A percentile compares a stretch with the other conserved stretches of the same genome.
Evolutionary conservation across 2,113 vertebrate genomes (phyloP).

Genomic region (Larimichthys crocea): DNA sequence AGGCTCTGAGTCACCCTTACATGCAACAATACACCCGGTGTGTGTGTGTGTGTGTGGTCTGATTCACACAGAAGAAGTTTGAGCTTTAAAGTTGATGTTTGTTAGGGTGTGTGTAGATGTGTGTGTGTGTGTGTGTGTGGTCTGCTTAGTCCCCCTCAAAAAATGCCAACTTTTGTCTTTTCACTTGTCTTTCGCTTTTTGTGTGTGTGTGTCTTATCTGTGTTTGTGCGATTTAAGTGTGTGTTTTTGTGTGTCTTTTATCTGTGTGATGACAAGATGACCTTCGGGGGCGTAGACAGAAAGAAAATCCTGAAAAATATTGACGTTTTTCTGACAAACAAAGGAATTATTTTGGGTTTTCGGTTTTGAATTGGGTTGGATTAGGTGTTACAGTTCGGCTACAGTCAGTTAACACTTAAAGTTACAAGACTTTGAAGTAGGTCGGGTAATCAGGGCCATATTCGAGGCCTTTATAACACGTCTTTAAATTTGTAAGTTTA

Average conservation of each 20-base stretch:
- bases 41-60: constrained; percentile 53
- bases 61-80: constrained; percentile 27
- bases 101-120: background rate
- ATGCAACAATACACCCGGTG: constrained; percentile 42
- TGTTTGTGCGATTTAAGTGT: constrained; percentile 19
- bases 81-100: background rate
- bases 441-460: background rate
- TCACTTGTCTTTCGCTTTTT: no score
- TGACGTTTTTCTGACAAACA: background rate
- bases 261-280: background rate
- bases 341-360: background rate
- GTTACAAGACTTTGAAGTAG: background rate
- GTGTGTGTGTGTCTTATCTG: background rate
- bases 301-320: constrained; percentile 6
- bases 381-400: background rate
- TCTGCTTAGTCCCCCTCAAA: background rate
- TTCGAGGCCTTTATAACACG: background rate
- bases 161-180: background rate
- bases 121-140: constrained; percentile 43
- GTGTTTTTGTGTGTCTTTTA: background rate
- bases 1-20: constrained; percentile 61
- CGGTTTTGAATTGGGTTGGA: background rate
- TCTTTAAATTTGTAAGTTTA: background rate
- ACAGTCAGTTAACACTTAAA: background rate
- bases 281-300: background rate